Evolutionary conservation across 2,113 vertebrate species (phyloP), one percentile per base, ranked within the genome.

Genomic region (Cephalopterus ornatus): DNA sequence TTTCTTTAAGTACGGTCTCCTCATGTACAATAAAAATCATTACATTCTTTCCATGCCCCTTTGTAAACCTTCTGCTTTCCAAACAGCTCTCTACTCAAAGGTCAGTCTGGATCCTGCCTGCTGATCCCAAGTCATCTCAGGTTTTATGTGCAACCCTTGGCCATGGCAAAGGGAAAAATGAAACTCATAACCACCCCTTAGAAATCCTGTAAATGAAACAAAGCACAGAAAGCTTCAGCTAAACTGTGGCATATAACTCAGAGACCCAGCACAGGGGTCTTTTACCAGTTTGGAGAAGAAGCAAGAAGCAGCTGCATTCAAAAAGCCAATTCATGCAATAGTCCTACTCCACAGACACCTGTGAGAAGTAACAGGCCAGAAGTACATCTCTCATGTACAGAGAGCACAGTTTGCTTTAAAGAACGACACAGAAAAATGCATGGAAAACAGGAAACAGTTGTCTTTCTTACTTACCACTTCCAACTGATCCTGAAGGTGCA

Each of bases 401-500:
- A n/a, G 44, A 35, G 4, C 33, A 58, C 19, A 39, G 18, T 11
- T 47, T 71, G 52, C 56, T 41, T 55, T 30, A 35, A 27, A 37
- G 72, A 56, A 46, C 4, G 3, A 33, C 28, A 41, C 8, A 65
- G 24, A 27, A 78, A 59, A 42, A 47, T 0, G 2, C 3, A 59
- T 0, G 24, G 65, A 30, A 67, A 91, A 52, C 18, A 75, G 73
- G 12, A 63, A 82, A 17, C 18, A 46, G 28, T 0, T 61, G 11
- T 37, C 61, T 66, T 23, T 86, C 66, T 74, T 65, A 47, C 95
- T 98, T 95, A 99, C 98, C 97, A 67, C 98, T 97, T 95, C 98
- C 98, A 32, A 96, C 70, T 85, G 98, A 95, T 89, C 97, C 98
- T 2, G 98, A 97, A 9, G 98, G 98, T 71, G 98, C 97, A 76